These are phyloP conservation scores for Epicauta chinensis DNA, from an alignment of 1,140 invertebrate species.

Conservation along the genomic window DNA sequence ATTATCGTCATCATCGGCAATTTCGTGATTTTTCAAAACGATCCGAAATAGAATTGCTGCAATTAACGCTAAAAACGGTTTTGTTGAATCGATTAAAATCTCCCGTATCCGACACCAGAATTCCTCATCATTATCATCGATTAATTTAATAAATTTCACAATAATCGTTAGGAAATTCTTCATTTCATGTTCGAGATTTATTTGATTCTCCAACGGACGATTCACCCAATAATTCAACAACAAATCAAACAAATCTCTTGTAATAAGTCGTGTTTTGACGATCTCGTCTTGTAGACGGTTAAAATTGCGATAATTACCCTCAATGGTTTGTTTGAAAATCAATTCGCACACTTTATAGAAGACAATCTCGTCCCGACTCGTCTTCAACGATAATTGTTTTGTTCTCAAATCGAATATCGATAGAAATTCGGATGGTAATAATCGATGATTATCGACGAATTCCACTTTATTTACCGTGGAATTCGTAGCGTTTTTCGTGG, in stretches of 20 bases:
- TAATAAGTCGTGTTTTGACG: constrained; percentile 46
- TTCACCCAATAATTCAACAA: constrained; percentile 62
- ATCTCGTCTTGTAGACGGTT: constrained; percentile 38
- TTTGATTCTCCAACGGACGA: constrained; percentile 45
- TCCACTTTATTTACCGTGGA: constrained; percentile 34
- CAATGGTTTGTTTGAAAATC: constrained; percentile 55
- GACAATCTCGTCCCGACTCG: constrained; percentile 39
- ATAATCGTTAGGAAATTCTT: constrained; percentile 36
- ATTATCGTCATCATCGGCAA: constrained; percentile 47
- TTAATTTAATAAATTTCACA: constrained; percentile 38
- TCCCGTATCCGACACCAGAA: constrained; percentile 73
- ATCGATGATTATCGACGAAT: constrained; percentile 31
- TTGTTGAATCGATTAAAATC: constrained; percentile 59
- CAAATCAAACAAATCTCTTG: constrained; percentile 55
- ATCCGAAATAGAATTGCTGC: constrained; percentile 70
- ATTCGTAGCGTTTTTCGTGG: constrained; percentile 27
- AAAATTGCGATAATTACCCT: constrained; percentile 45
- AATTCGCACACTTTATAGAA: constrained; percentile 49
- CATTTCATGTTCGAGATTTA: constrained; percentile 45
- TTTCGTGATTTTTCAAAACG: constrained; percentile 53
- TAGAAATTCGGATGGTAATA: constrained; percentile 43
- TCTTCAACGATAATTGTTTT: constrained; percentile 40
- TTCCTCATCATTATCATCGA: constrained; percentile 40
- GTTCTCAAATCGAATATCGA: constrained; percentile 51
- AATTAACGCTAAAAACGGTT: constrained; percentile 64